Evolutionary conservation across 1,140 invertebrate genomes (phyloP).

Genomic region (Planococcus citri): DNA sequence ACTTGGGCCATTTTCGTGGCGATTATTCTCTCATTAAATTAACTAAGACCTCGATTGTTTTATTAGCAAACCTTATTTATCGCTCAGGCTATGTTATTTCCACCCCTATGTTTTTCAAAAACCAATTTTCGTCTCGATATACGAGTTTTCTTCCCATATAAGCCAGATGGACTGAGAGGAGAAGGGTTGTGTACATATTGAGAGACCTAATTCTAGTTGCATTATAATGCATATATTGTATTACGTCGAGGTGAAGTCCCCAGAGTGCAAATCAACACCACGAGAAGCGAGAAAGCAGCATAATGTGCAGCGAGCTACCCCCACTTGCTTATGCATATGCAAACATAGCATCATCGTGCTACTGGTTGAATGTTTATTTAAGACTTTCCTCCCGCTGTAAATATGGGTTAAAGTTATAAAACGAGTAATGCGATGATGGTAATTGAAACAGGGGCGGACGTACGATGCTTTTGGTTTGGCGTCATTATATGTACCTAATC

Average conservation of each 20-base stretch:
- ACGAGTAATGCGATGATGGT: background rate
- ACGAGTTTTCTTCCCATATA: too few species aligned
- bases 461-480: background rate
- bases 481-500: background rate
- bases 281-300: too few species aligned
- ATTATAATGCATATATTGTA: background rate
- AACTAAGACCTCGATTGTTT: conserved; percentile 6
- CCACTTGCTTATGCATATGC: background rate
- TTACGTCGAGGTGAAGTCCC: background rate
- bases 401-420: background rate
- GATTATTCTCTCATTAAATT: conserved; percentile 8
- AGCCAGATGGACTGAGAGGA: too few species aligned
- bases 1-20: background rate
- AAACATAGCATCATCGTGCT: too few species aligned
- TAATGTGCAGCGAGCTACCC: too few species aligned
- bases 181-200: too few species aligned
- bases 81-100: background rate
- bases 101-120: background rate
- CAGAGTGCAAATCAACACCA: background rate
- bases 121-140: background rate
- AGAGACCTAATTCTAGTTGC: too few species aligned
- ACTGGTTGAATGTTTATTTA: background rate
- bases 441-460: too few species aligned
- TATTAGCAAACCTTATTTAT: background rate
- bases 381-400: background rate